Evolutionary conservation across 2,113 vertebrate species (phyloP).

Genomic region (Columba livia): DNA sequence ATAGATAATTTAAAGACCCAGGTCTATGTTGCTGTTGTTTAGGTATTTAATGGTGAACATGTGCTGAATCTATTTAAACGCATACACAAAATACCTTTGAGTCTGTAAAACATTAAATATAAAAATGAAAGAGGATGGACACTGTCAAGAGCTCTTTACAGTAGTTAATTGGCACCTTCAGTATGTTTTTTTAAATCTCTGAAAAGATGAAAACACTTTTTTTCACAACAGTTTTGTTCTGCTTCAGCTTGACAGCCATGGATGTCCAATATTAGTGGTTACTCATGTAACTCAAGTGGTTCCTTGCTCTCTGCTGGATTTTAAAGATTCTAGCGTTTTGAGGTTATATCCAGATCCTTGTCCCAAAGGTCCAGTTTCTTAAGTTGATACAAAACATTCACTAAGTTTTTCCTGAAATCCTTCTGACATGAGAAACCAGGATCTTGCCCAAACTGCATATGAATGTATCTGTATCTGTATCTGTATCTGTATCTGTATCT

Average conservation of each 20-base stretch:
- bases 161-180: not conserved
- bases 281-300: not conserved
- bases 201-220: not conserved
- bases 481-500: no score
- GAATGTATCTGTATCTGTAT: not conserved
- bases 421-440: not conserved
- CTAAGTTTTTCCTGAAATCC: not conserved
- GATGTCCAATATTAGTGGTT: not conserved
- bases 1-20: not conserved
- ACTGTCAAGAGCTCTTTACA: not conserved
- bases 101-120: not conserved
- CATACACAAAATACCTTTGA: not conserved
- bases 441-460: not conserved
- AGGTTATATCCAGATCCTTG: not conserved
- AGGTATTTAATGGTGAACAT: not conserved
- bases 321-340: not conserved
- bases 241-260: not conserved
- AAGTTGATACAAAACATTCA: not conserved
- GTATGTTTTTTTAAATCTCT: not conserved
- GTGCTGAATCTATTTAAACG: not conserved
- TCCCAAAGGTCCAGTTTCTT: not conserved
- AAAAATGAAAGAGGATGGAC: not conserved
- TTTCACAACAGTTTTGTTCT: not conserved
- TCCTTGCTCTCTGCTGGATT: not conserved
- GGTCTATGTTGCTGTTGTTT: not conserved